Evolutionary conservation across 1,140 invertebrate genomes (phyloP), one percentile per base, ranked within the genome.

Genomic region (Andrena cerasifolii): DNA sequence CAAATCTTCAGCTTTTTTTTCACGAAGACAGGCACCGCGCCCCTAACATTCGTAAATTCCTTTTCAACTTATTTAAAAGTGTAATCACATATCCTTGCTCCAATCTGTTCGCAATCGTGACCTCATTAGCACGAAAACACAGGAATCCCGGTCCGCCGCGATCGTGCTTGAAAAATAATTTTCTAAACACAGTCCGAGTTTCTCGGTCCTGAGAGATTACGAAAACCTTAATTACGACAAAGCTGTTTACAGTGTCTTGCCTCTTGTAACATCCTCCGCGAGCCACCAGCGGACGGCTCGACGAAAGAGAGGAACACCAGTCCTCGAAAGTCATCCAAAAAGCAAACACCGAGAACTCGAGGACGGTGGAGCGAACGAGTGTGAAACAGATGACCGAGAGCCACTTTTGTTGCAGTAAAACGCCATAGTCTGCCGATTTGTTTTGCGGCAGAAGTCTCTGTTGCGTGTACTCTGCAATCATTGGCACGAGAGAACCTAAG

Each of bases 401-500:
- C 40, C 18, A 58, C 63, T 58, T 33, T 67, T 26, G 54, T 72
- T 24, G 16, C 31, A 28, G 12, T 2, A 26, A 43, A 31, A 61
- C 28, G 28, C 36, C 31, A 31, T 33, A 12, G 16, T 31, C 26
- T 3, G 33, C 24, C 66, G 53, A 77, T 76, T 80, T 68, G 58
- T 63, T 78, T 74, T 28, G 45, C 33, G 62, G 43, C 53, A 36
- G 47, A 28, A 70, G 59, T 21, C 45, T 47, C 14, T 28, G 53
- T 76, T 71, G 40, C 59, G 26, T n/a, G 45, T 67, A 59, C 59
- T 74, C 73, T 56, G 76, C 72, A 83, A 85, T 83, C 74, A 86
- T 83, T 85, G 78, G 81, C 81, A 86, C 79, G 85, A 81, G 78
- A 80, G 62, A 61, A 61, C 56, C 65, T 61, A 47, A 56, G 78